Conservation (phyloP, 1,140 invertebrate genomes). For the Drosophila asahinai region DNA sequence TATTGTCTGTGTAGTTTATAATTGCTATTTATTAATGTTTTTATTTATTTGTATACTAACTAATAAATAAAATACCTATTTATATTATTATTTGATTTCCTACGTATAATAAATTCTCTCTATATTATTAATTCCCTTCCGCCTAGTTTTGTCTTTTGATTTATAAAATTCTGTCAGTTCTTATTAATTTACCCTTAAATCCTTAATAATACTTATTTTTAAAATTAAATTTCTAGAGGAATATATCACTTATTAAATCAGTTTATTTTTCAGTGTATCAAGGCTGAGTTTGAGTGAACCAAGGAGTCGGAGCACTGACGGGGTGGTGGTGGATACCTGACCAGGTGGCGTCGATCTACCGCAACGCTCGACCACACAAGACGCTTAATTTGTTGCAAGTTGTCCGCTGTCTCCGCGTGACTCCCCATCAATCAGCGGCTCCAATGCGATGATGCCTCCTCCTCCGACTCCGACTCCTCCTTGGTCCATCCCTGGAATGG, state of each 20-base stretch:
- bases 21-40: no score
- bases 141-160: background rate
- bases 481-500: constrained; percentile 14
- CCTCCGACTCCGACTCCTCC: constrained; percentile 1
- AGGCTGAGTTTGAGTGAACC: background rate
- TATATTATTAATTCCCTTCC: no score
- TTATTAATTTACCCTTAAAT: no score
- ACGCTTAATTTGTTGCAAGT: constrained; percentile 81
- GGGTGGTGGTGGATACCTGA: constrained; percentile 37
- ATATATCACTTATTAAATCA: no score
- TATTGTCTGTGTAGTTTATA: no score
- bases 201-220: no score
- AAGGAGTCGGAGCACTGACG: background rate
- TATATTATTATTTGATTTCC: no score
- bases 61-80: no score
- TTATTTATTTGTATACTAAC: no score
- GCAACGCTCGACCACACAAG: constrained; percentile 76
- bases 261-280: background rate
- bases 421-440: constrained; percentile 74
- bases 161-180: no score
- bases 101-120: no score
- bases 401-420: constrained; percentile 72
- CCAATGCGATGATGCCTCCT: constrained; percentile 26
- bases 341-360: constrained; percentile 78
- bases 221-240: no score